Evolutionary conservation across 2,888 invertebrate species (phyloP), one percentile per base, ranked within the genome.

Genomic region (Drosophila phalerata): DNA sequence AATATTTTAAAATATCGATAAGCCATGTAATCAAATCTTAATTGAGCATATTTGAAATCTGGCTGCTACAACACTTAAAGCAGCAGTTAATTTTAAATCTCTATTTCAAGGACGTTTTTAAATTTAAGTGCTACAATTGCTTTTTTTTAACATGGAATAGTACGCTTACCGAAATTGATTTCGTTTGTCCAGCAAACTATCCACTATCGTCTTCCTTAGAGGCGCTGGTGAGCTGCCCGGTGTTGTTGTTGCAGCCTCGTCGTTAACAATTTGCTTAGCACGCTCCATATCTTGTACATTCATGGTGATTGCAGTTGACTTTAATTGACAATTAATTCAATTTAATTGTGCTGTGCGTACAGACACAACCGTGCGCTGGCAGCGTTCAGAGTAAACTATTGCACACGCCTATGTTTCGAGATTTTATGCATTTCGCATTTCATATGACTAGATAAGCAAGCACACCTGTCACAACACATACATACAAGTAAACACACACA

Each of bases 371-470:
- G 81, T 28, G 51, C 81, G 52, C 78, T 78, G 68, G 56, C 63
- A 83, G 57, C 37, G 86, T 55, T 80, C 60, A 69, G 37, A 76
- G 70, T 62, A 51, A 63, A 85, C 84, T 85, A 83, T 70, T 68
- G 61, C 67, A 77, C 62, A 71, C 79, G 62, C 67, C 64, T 71
- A 61, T 77, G 62, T 42, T 38, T 58, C 72, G 67, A 78, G 84
- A 80, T 83, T 86, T 86, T 81, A 86, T 85, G 84, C 86, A 85
- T 68, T 88, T 86, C 86, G 84, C 86, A 85, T 68, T 88, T 86
- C 86, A 74, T 85, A 88, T 81, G 66, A 83, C 84, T 68, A 83
- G 88, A 85, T 85, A 83, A 78, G 84, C 84, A 85, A 88, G 84
- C 88, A 70, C 82, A 85, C 77, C 82, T 81, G 88, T 63, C 68